These are phyloP conservation scores for Hyposmocoma kahamanoa DNA, from an alignment of 1,140 invertebrate species.

Conservation along the genomic window DNA sequence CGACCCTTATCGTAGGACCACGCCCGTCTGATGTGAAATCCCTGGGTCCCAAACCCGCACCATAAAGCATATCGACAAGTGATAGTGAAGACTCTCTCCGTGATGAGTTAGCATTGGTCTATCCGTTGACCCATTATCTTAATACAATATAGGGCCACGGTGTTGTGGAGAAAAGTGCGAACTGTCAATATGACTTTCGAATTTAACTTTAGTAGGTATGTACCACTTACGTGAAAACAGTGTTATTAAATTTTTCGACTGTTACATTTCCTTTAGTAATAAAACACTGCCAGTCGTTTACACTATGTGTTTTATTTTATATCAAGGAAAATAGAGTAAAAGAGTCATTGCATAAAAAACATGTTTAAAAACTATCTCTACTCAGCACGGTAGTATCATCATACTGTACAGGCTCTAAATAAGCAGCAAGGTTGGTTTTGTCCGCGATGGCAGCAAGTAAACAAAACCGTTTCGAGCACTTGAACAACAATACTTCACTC, in stretches of 20 bases:
- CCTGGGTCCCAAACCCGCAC: slow-evolving; percentile 30
- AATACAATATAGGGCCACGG: too few relatives aligned
- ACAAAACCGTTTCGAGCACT: too few relatives aligned
- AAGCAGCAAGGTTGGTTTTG: too few relatives aligned
- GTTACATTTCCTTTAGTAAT: slow-evolving; percentile 65
- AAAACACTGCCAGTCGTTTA: slow-evolving; percentile 70
- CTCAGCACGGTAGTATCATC: too few relatives aligned
- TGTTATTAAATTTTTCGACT: slow-evolving; percentile 59
- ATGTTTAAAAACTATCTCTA: too few relatives aligned
- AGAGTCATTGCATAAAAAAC: too few relatives aligned
- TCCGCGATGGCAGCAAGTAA: too few relatives aligned
- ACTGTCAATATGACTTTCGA: slow-evolving; percentile 56
- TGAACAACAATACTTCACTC: too few relatives aligned
- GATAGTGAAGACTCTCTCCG: slow-evolving; percentile 41
- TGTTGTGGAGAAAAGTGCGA: slow-evolving; percentile 30
- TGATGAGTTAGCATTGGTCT: slow-evolving; percentile 28
- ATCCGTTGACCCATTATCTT: too few relatives aligned
- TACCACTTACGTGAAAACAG: too few relatives aligned
- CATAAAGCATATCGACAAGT: slow-evolving; percentile 66
- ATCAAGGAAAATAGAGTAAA: background rate
- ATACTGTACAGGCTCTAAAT: too few relatives aligned
- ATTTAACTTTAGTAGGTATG: slow-evolving; percentile 54
- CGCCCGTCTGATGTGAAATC: slow-evolving; percentile 55
- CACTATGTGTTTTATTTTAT: slow-evolving; percentile 16
- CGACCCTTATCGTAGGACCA: slow-evolving; percentile 57